Base-by-base conservation (phyloP, 2,113 vertebrate species). In the Lampris megalopsis region DNA sequence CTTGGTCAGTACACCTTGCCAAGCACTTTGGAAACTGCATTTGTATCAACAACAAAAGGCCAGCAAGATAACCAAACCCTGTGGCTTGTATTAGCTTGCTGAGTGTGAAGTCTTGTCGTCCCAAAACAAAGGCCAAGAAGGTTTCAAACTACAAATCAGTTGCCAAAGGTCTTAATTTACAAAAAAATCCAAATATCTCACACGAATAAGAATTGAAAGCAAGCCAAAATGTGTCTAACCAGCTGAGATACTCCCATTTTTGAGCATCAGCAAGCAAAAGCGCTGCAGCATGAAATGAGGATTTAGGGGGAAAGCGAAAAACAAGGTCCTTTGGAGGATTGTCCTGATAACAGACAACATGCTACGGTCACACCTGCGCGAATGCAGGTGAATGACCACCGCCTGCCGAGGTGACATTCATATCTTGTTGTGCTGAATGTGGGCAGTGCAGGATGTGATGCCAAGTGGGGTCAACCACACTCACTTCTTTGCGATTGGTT, bases 221-320 rank as follows among this genome's bases (percentile, higher is more conserved):
- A 24, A 48, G 9, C 9, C 7, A 41, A 60, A 79, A 24, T 59
- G 73, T 68, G 71, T 77, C 11, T 1, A 50, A 63, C 61, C 67
- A 57, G 43, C 47, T 72, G 57, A 3, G 24, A 7, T 40, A 65
- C 45, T 71, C n/a, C 63, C 71, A 81, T 70, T 72, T 77, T 42
- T 63, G 64, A 75, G 64, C 69, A 78, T 83, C 75, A 81, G 81
- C 3, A 83, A 70, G 74, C 5, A 54, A 53, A 10, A 10, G 64
- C 4, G 36, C 48, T 47, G 74, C 57, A 67, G 54, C 63, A 49
- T 75, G 81, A 65, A 59, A 67, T 62, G 64, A 38, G 56, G 60
- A 83, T 75, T 76, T 70, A 63, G 63, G 53, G 67, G 64, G 13
- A 58, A 71, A 63, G 38, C 71, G 85, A 84, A 73, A 83, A 81